Percentiles rank a stretch among this genome's conserved stretches.
Evolutionary conservation across 2,888 invertebrate genomes (phyloP).

Genomic region (Pollenia amentaria): DNA sequence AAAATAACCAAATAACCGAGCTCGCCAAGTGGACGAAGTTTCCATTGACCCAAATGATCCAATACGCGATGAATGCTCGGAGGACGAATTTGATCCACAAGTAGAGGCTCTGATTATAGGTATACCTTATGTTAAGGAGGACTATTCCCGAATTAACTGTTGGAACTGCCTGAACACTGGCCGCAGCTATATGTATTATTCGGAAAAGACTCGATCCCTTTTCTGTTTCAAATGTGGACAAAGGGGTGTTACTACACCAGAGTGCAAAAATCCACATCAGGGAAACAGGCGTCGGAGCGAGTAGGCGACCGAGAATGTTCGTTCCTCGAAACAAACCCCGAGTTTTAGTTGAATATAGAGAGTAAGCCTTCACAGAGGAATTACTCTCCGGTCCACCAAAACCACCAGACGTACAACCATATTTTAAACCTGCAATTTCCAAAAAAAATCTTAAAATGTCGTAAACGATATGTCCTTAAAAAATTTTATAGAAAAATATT

Average conservation of each 20-base stretch:
- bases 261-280: neutral
- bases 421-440: no score
- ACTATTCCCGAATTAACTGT: neutral
- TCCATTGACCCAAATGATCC: neutral
- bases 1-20: neutral
- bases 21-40: constrained; percentile 1
- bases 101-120: neutral
- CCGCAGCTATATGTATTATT: no score
- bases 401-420: no score
- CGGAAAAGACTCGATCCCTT: neutral
- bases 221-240: constrained; percentile 3
- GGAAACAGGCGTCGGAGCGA: constrained; percentile 23
- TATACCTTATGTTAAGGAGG: neutral
- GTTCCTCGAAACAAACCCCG: no score
- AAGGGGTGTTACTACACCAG: neutral
- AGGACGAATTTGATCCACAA: neutral
- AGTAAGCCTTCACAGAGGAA: neutral
- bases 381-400: neutral
- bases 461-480: neutral
- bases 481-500: neutral
- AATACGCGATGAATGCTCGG: neutral
- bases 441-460: no score
- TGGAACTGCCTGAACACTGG: neutral
- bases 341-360: no score
- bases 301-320: no score